Conservation (phyloP, 2,113 vertebrate genomes). For the Salminus brasiliensis region DNA sequence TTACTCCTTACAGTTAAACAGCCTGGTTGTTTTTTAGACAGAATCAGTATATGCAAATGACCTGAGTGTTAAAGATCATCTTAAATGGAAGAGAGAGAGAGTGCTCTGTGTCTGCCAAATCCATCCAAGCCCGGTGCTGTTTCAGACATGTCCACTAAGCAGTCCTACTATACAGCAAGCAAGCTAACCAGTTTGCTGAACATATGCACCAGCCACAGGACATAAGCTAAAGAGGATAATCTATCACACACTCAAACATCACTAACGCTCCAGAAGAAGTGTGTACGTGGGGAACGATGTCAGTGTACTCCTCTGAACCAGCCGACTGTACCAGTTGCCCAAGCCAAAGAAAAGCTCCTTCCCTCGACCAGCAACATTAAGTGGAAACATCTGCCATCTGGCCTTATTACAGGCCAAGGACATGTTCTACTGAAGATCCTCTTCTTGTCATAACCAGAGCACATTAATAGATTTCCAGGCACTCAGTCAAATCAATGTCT, state of each 20-base stretch:
- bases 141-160: not conserved
- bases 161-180: not conserved
- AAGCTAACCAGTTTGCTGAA: conserved; percentile 1
- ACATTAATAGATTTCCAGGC: not conserved
- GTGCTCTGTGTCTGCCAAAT: too few species aligned
- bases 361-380: conserved; percentile 33
- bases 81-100: too few species aligned
- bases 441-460: not conserved
- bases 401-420: conserved; percentile 7
- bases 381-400: conserved; percentile 39
- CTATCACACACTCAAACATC: not conserved
- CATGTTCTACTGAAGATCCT: not conserved
- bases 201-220: not conserved
- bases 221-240: not conserved
- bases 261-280: not conserved
- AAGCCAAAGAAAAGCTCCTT: conserved; percentile 33
- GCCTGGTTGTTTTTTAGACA: too few species aligned
- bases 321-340: conserved; percentile 1
- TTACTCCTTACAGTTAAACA: too few species aligned
- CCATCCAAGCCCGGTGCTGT: not conserved
- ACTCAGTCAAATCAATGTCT: not conserved
- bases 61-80: too few species aligned
- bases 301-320: conserved; percentile 30
- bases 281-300: conserved; percentile 16
- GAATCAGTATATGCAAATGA: too few species aligned